These are phyloP conservation scores for Melanchra persicariae DNA, from an alignment of 2,888 invertebrate species.

Conservation along the genomic window DNA sequence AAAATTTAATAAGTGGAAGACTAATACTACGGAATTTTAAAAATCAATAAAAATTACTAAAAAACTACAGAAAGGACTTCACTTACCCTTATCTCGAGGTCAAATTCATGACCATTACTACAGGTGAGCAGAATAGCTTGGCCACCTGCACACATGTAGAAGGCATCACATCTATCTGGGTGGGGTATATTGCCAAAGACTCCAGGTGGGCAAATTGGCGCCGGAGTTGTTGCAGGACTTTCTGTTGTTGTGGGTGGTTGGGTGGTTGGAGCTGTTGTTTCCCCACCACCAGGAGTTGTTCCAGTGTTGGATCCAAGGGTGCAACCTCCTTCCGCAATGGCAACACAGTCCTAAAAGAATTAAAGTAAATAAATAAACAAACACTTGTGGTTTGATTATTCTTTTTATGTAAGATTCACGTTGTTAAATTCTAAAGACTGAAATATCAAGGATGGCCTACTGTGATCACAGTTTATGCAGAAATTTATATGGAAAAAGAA, in stretches of 20 bases:
- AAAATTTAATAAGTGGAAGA: too few species aligned
- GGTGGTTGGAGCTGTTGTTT: not conserved
- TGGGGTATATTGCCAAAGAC: constrained; percentile 68
- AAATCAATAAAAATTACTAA: too few species aligned
- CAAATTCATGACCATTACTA: constrained; percentile 68
- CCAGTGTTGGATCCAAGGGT: not conserved
- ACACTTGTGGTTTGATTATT: too few species aligned
- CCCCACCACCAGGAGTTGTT: constrained; percentile 17
- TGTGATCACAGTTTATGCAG: too few species aligned
- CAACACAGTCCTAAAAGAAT: constrained; percentile 5
- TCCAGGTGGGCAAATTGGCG: constrained; percentile 63
- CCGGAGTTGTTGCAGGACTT: not conserved
- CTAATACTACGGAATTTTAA: too few species aligned
- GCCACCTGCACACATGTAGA: constrained; percentile 69
- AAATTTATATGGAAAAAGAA: too few species aligned
- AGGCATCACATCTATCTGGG: constrained; percentile 67
- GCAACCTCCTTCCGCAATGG: constrained; percentile 23
- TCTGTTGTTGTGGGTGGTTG: not conserved
- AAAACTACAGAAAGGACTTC: not conserved
- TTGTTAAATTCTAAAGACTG: too few species aligned
- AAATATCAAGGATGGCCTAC: too few species aligned
- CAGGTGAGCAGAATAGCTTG: constrained; percentile 63
- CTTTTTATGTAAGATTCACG: too few species aligned
- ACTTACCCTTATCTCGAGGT: constrained; percentile 40
- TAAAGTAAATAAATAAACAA: too few species aligned